Evolutionary conservation across 2,797 vertebrate genomes (phyloP), one percentile per base, ranked within the genome.

Genomic region (Sebastes trivittatus): DNA sequence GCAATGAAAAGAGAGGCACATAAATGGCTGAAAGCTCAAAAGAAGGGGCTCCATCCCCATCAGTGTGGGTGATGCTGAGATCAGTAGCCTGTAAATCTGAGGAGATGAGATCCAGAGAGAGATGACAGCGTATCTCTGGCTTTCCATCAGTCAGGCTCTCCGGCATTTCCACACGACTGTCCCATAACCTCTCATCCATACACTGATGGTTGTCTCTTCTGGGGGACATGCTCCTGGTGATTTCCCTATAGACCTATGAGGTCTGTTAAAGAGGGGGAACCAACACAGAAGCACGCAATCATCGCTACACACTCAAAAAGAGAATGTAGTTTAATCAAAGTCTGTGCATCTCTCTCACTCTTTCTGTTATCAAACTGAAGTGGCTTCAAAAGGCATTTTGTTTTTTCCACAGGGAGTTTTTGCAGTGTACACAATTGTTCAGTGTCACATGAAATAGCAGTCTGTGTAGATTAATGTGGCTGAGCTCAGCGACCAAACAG

Each of bases 61-160:
- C 61, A 77, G 52, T 74, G 61, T 69, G 56, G 80, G 38, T 78
- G 80, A 85, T 74, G 54, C 32, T 65, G 29, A 69, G 80, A 89
- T 88, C 84, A 90, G 82, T 86, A 73, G 75, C n/a, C 69, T 82
- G 74, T 88, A 84, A 90, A 89, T 91, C 75, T 71, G 64, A 87
- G 46, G 78, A 88, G 78, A 87, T 79, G 80, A 80, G 71, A 79
- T 69, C 68, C 61, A 61, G 77, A 71, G 72, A 75, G 83, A 72
- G 75, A 82, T 82, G 80, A 89, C 82, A 56, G 34, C 10, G 0
- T 38, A 71, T 63, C 42, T 71, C 5, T n/a, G 52, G 64, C 72
- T 84, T 73, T 72, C 80, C 38, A 75, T 84, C 84, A 76, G 49
- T 87, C 62, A 81, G 55, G 13, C 54, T 72, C n/a, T 22, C 60